A percentile compares a stretch with the other conserved stretches of the same genome.
These are phyloP conservation scores for Ferdinandea cuprea DNA, from an alignment of 2,888 invertebrate genomes.

Conservation along the genomic window DNA sequence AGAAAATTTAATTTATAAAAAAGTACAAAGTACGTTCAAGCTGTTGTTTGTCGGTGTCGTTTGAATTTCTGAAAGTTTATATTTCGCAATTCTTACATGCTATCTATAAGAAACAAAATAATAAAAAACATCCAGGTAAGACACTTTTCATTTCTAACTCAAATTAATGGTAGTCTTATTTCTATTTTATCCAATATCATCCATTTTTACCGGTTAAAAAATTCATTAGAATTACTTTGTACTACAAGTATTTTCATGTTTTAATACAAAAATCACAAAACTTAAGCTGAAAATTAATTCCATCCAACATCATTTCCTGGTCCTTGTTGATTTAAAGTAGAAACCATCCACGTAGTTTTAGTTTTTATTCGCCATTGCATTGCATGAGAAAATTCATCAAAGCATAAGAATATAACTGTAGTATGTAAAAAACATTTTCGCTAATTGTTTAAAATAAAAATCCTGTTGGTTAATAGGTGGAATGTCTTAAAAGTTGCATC, in stretches of 20 bases:
- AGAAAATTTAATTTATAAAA: conserved; percentile 1
- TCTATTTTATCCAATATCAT: neutral
- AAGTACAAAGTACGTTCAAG: conserved; percentile 23
- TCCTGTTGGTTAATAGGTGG: too few relatives aligned
- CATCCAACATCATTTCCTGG: too few relatives aligned
- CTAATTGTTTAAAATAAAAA: neutral
- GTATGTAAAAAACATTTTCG: neutral
- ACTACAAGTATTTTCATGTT: too few relatives aligned
- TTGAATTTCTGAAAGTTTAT: neutral
- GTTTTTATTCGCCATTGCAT: too few relatives aligned
- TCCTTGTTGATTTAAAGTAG: too few relatives aligned
- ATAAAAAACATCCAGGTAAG: conserved; percentile 71
- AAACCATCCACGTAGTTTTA: too few relatives aligned
- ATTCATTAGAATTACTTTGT: conserved; percentile 7
- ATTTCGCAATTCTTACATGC: conserved; percentile 57
- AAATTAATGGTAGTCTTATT: neutral
- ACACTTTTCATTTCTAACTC: neutral
- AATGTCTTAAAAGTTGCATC: neutral
- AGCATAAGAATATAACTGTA: too few relatives aligned
- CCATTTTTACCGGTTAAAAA: neutral
- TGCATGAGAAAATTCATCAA: too few relatives aligned
- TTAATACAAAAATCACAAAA: too few relatives aligned
- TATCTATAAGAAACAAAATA: conserved; percentile 68
- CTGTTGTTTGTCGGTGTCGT: conserved; percentile 13
- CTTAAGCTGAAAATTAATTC: too few relatives aligned